Percentiles rank a stretch among this genome's conserved stretches.
phyloP scores from a whole-genome alignment of 2,888 invertebrate genomes.

The Sturmia bella region DNA sequence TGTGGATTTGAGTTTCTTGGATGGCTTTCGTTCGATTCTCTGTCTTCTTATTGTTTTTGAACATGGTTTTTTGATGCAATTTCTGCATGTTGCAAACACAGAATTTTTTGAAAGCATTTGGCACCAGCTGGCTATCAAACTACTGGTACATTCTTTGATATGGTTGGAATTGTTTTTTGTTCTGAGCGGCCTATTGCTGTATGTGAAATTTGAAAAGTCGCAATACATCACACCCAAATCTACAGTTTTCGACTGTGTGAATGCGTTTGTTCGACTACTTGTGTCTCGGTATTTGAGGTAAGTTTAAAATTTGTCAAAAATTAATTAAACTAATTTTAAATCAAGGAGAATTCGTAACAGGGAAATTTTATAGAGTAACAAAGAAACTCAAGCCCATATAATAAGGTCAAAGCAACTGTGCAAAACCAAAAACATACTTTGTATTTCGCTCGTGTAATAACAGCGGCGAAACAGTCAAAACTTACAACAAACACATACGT shows the following conservation, averaged over 20 bases:
- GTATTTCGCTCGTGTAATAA: too few relatives aligned
- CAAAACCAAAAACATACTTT: too few relatives aligned
- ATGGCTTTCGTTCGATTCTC: conserved; percentile 43
- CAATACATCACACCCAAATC: conserved; percentile 41
- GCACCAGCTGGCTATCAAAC: not conserved
- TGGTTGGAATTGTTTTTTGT: conserved; percentile 52
- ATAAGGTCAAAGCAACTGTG: too few relatives aligned
- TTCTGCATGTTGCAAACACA: not conserved
- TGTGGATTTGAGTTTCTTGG: conserved; percentile 35
- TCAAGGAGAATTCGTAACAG: too few relatives aligned
- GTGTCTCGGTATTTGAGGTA: conserved; percentile 37
- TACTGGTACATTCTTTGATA: not conserved
- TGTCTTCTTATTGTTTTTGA: conserved; percentile 26
- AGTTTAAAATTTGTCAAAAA: not conserved
- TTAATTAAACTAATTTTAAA: too few relatives aligned
- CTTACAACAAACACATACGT: too few relatives aligned
- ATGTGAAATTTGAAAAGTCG: conserved; percentile 37
- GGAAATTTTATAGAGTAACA: too few relatives aligned
- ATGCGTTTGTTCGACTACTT: conserved; percentile 31
- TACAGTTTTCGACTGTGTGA: conserved; percentile 12
- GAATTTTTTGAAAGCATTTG: conserved; percentile 4
- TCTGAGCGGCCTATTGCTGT: conserved; percentile 39
- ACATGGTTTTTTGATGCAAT: conserved; percentile 2
- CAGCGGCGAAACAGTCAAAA: too few relatives aligned
- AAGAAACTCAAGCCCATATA: too few relatives aligned